Evolutionary conservation across 2,888 invertebrate genomes (phyloP).

Genomic region (Polylopha cassiicola): DNA sequence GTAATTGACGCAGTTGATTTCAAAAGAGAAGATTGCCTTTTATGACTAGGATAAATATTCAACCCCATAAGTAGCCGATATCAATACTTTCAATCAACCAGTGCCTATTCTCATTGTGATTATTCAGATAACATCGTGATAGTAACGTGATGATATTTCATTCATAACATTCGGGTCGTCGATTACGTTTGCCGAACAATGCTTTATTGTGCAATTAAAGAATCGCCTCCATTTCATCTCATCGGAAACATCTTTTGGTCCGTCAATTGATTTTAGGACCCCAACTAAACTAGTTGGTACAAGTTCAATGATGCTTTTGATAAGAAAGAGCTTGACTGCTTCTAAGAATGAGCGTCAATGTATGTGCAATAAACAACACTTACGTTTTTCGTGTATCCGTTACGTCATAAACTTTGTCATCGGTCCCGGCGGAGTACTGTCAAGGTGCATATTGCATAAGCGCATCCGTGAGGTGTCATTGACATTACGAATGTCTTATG

Average conservation of each 20-base stretch:
- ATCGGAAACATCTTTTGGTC: slow-evolving; percentile 43
- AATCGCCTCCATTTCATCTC: slow-evolving; percentile 66
- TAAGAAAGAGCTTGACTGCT: not conserved
- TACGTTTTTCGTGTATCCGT: slow-evolving; percentile 30
- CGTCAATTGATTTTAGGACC: slow-evolving; percentile 32
- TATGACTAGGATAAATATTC: slow-evolving; percentile 6
- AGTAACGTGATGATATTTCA: slow-evolving; percentile 55
- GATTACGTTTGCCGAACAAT: slow-evolving; percentile 60
- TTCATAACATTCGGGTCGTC: slow-evolving; percentile 46
- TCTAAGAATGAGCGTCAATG: slow-evolving; percentile 27
- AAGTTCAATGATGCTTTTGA: slow-evolving; percentile 29
- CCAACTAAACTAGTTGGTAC: slow-evolving; percentile 22
- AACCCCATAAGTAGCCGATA: slow-evolving; percentile 26
- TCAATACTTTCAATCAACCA: slow-evolving; percentile 46
- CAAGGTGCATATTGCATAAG: slow-evolving; percentile 70
- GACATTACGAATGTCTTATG: slow-evolving; percentile 63
- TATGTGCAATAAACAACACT: slow-evolving; percentile 27
- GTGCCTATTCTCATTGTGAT: slow-evolving; percentile 30
- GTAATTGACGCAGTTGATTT: not conserved
- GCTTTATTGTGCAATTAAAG: slow-evolving; percentile 67
- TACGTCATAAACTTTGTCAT: slow-evolving; percentile 53
- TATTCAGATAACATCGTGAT: slow-evolving; percentile 46
- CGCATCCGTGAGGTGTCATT: slow-evolving; percentile 67
- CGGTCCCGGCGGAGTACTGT: slow-evolving; percentile 51
- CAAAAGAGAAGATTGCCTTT: not conserved